phyloP scores from a whole-genome alignment of 92 coral and sea anemone species.

The Pocillopora meandrina region DNA sequence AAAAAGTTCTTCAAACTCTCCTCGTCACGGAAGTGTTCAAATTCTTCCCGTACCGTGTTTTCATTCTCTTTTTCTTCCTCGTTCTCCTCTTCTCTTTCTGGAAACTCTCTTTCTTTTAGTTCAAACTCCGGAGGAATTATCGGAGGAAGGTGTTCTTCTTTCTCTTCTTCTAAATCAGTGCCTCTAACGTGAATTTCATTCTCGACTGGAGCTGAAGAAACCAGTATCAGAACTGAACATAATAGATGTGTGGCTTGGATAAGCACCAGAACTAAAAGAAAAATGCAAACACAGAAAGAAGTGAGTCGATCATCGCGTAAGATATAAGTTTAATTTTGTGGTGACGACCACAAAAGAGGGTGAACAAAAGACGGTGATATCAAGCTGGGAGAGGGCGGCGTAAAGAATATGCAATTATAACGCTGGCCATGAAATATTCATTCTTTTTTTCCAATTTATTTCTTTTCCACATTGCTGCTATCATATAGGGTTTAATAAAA shows the following conservation, averaged over 20 bases:
- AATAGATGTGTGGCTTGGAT: neutral
- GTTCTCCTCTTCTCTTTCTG: constrained; percentile 13
- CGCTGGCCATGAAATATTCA: too few relatives aligned
- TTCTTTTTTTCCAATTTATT: too few relatives aligned
- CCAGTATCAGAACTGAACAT: neutral
- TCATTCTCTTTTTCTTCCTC: neutral
- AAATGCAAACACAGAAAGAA: neutral
- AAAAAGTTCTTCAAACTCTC: constrained; percentile 9
- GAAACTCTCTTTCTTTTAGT: neutral
- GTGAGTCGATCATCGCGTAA: neutral
- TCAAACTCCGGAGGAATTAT: neutral
- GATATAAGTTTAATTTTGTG: too few relatives aligned
- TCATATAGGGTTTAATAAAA: too few relatives aligned
- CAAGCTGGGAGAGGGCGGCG: too few relatives aligned
- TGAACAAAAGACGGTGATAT: too few relatives aligned
- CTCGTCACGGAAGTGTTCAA: neutral
- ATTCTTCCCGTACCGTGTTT: neutral
- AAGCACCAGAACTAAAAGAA: neutral
- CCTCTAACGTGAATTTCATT: constrained; percentile 5
- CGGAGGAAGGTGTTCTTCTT: constrained; percentile 9
- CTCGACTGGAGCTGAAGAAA: constrained; percentile 32
- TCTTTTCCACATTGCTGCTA: too few relatives aligned
- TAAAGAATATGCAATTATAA: too few relatives aligned
- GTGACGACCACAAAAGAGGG: too few relatives aligned
- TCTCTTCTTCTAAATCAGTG: neutral